Evolutionary conservation across 2,797 vertebrate genomes (phyloP), one percentile per base, ranked within the genome.

Genomic region (Halcyon badia): DNA sequence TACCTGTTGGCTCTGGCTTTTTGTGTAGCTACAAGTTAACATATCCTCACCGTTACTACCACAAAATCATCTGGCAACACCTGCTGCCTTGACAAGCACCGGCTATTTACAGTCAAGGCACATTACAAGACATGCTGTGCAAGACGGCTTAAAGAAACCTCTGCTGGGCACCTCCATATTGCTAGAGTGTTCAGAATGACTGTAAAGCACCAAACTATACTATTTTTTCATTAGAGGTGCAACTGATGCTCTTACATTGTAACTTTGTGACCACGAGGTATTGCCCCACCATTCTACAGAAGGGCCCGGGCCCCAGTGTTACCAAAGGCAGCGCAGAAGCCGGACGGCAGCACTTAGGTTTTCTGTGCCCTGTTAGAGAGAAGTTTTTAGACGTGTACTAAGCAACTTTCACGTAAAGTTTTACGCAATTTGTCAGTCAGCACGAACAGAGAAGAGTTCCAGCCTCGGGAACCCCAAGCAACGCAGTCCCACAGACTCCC

Each of bases 81-180:
- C 8, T 11, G 14, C 18, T 37, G 12, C 64, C 41, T 41, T 2
- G 0, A 73, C 1, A 17, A 68, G 33, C 44, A 83, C 4, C 15
- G 35, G 3, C 11, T 77, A 37, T 37, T 82, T 73, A 48, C 33
- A 73, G n/a, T 19, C 22, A 65, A 73, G 4, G 11, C 5, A 39
- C 9, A 7, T 10, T 13, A 13, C 3, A 52, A 21, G 41, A 24
- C 26, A 44, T 14, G 6, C 17, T 51, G 46, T 25, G 15, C 30
- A 64, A 35, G 15, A 60, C 0, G 0, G 56, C n/a, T 31, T 68
- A 18, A 75, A 57, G 11, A 78, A 73, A 31, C 10, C 11, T 25
- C n/a, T 33, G 14, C 20, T 35, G 18, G 5, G 15, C 44, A 41
- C 2, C 2, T 8, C 8, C 2, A 0, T 17, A 30, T 14, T 60